Base-by-base conservation (phyloP, 2,797 vertebrate genomes). In the Sebastes steindachneri region DNA sequence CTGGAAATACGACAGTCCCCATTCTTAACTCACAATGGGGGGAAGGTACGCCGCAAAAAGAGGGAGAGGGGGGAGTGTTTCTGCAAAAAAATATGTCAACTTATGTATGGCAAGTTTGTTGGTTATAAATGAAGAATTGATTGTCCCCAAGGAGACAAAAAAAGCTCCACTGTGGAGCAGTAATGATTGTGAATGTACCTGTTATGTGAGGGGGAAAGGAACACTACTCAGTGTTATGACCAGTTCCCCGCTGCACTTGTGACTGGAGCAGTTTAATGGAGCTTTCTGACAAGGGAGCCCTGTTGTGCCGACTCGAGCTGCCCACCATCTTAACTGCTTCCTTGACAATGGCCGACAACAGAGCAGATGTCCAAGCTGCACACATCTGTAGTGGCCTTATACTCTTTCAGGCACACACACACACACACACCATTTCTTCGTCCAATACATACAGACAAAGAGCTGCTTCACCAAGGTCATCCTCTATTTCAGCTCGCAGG, bases 261-360 rank as follows among this genome's bases (percentile, higher is more conserved):
- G 89, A 91, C 92, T 59, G 79, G 81, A 54, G 82, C 83, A 58
- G 86, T 92, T 91, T 88, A 84, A 89, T 76, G 65, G 82, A 80
- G 81, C 80, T 80, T 84, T 85, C 84, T 88, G 82, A 94, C 87
- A 93, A 94, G 82, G 75, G 72, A 75, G 86, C 85, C 88, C 94
- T 94, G 92, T 94, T 86, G 82, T 90, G 83, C 84, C 10, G 48
- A 53, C 19, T 53, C 48, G 75, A 85, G 88, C 91, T 86, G 88
- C 87, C 90, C 91, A 90, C 92, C 92, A 93, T 95, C 93, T 95
- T 95, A 94, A 95, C 92, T 57, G 88, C 89, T 90, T 94, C 87
- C 86, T 84, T 90, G 88, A 94, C 93, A 95, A 94, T 93, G 90
- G 89, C 89, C 80, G 71, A 86, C 86, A 89, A 93, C 77, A 55